Base-by-base conservation (phyloP, 2,113 vertebrate species). In the Grammomys surdaster region DNA sequence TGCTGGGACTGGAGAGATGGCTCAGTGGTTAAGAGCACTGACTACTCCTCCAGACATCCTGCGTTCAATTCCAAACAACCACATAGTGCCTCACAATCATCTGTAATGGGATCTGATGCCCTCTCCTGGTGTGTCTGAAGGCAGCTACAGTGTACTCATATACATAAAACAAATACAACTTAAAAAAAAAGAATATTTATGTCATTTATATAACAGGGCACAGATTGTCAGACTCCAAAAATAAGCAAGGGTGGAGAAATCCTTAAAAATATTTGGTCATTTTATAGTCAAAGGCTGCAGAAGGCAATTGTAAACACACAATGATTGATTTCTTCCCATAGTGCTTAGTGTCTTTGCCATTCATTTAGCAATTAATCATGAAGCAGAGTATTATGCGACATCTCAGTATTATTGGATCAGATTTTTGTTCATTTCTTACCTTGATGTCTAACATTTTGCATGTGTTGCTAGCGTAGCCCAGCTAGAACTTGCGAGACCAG, bases 351-450 rank as follows among this genome's bases (percentile, higher is more conserved):
- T 81, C 89, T 70, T 76, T 5, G 14, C 70, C 48, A 33, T n/a
- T 87, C 58, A 31, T 85, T 80, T 76, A 84, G 84, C 48, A 88
- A 97, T 97, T 95, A 96, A 92, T 97, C 94, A 92, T 1, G 11
- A 40, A 26, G n/a, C 3, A 63, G 77, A 56, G 28, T 65, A 56
- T 84, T 40, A 2, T 3, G 24, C 72, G 70, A 54, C 75, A 90
- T 77, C 56, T 43, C 24, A 56, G 48, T 73, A 58, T 77, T 93
- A 95, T 46, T 69, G 78, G 54, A 48, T 91, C 93, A 85, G 77
- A 16, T 22, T 56, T 65, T 91, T 91, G 56, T 54, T 90, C 89
- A 28, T 91, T 65, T 88, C 80, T 72, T 89, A 11, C 67, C 43
- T n/a, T 43, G 36, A 51, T 88, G 10, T 81, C 76, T 93, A 86